Evolutionary conservation across 2,888 invertebrate genomes (phyloP).

Genomic region (Habrosyne pyritoides): DNA sequence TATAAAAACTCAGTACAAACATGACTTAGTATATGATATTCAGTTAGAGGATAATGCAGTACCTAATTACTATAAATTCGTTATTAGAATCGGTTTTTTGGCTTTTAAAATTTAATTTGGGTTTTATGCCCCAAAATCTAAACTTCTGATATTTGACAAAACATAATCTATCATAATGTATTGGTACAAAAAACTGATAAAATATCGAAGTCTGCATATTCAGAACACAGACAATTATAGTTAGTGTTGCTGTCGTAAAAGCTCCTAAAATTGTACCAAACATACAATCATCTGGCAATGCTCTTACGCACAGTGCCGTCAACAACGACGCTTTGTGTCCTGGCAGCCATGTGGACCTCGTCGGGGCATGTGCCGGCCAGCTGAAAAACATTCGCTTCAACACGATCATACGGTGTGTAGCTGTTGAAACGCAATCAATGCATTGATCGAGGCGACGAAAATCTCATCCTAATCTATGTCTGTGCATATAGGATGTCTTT

Average conservation of each 20-base stretch:
- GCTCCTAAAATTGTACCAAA: conserved; percentile 7
- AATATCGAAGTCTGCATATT: too few species aligned
- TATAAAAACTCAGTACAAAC: not conserved
- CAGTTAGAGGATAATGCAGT: too few species aligned
- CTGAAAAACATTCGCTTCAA: conserved; percentile 48
- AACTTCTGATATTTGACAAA: too few species aligned
- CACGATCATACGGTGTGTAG: conserved; percentile 19
- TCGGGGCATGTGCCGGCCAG: conserved; percentile 63
- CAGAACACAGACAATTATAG: too few species aligned
- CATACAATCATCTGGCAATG: conserved; percentile 9
- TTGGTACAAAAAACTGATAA: too few species aligned
- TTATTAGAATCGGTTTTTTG: too few species aligned
- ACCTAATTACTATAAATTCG: too few species aligned
- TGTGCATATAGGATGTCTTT: too few species aligned
- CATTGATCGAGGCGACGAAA: not conserved
- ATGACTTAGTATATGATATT: not conserved
- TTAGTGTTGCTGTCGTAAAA: not conserved
- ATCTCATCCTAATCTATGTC: not conserved
- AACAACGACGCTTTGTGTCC: conserved; percentile 61
- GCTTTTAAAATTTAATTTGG: too few species aligned
- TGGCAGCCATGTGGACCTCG: conserved; percentile 46
- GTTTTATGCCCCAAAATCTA: too few species aligned
- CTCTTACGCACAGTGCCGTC: conserved; percentile 11
- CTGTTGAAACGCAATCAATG: conserved; percentile 16
- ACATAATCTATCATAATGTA: too few species aligned